Base-by-base conservation (phyloP, 2,888 invertebrate species). In the Eutolmus rufibarbis region DNA sequence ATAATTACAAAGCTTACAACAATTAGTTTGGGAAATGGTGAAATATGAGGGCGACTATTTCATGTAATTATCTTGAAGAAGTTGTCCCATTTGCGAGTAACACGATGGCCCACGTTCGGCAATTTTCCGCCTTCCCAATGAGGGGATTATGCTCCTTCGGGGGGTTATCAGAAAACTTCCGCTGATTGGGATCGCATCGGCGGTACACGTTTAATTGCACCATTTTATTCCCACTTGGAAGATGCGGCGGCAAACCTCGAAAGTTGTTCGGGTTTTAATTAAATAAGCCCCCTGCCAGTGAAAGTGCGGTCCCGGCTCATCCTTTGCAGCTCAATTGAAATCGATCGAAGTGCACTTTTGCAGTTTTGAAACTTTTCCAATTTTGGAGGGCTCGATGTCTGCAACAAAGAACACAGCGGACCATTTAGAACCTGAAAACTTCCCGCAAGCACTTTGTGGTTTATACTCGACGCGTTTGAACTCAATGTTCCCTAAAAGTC, bases 1-100 rank as follows among this genome's bases (percentile, higher is more conserved):
- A 85, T 85, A 85, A 85, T 85, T 85, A 85, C 74, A 85, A 40
- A 74, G 85, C 85, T 85, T 85, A 85, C 74, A 74, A 74, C 85
- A 85, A 85, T 85, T 85, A 85, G 74, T 85, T 85, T 31, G 43
- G 74, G 85, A 74, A 85, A 85, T 85, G 43, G 19, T 85, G 74
- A 85, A 85, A 85, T 85, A 85, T 74, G 85, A 85, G 85, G 74
- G 85, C 14, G 74, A 74, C 85, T 85, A 85, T 74, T 85, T 28
- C 43, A 46, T 85, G 85, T 85, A 85, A 85, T 85, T 85, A 85
- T 28, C 85, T 74, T 74, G 14, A 85, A 74, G 74, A 85, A 85
- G 74, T 85, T 85, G 46, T 74, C 1, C 85, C 43, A 74, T 74
- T 74, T 74, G 7, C 43, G 74, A 46, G 16, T 46, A 46, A 85